Conservation (phyloP, 2,113 vertebrate species). For the Colius striatus region DNA sequence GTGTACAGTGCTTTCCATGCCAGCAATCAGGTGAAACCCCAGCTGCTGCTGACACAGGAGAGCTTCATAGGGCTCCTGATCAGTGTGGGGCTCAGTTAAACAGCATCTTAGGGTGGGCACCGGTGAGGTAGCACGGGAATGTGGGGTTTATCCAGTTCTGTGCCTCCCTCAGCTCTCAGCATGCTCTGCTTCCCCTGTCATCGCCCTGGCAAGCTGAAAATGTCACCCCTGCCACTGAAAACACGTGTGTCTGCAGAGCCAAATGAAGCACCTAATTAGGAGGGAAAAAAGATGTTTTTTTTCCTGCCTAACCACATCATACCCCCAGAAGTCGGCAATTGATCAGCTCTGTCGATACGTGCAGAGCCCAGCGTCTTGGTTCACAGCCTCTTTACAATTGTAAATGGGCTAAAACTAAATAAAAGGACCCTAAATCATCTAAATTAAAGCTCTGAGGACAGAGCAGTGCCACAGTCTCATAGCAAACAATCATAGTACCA, state of each 20-base stretch:
- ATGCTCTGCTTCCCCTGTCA: background rate
- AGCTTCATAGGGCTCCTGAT: background rate
- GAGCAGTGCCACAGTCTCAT: background rate
- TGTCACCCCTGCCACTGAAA: background rate
- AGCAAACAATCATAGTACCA: background rate
- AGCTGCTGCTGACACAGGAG: background rate
- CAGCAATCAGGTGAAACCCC: background rate
- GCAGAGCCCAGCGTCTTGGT: background rate
- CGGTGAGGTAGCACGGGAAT: background rate
- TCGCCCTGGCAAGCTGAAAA: background rate
- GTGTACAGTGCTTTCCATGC: background rate
- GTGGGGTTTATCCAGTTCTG: fast-evolving
- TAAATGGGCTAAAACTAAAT: constrained; percentile 38
- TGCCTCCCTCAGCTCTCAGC: background rate
- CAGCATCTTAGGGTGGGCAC: fast-evolving
- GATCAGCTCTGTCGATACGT: constrained; percentile 20
- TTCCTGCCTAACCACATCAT: background rate
- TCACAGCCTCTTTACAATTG: constrained; percentile 35
- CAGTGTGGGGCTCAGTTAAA: fast-evolving
- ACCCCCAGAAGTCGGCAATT: background rate
- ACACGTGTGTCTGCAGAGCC: background rate
- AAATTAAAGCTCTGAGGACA: constrained; percentile 56
- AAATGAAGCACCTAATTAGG: constrained; percentile 36
- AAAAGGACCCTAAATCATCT: constrained; percentile 57
- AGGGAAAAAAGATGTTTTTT: background rate